Evolutionary conservation across 2,888 invertebrate species (phyloP).

Genomic region (Agrypnus murinus): DNA sequence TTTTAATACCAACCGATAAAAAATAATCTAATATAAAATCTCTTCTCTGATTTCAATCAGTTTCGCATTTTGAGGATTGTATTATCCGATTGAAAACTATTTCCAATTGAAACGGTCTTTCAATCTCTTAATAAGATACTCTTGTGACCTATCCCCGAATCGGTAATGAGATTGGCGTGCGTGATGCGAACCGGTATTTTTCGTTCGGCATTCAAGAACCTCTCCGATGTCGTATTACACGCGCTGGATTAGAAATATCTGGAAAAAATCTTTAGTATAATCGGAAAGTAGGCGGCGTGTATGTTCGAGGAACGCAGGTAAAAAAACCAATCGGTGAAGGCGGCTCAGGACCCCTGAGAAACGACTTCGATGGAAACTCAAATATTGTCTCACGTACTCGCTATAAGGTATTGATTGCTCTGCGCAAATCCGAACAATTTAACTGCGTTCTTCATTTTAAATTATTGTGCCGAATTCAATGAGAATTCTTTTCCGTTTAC

Average conservation of each 20-base stretch:
- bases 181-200: conserved; percentile 47
- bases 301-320: conserved; percentile 27
- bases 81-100: conserved; percentile 39
- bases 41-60: conserved; percentile 29
- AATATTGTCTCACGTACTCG: conserved; percentile 54
- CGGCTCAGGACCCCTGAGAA: conserved; percentile 39
- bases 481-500: conserved; percentile 36
- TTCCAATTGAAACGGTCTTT: conserved; percentile 37
- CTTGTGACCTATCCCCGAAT: conserved; percentile 58
- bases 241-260: conserved; percentile 41
- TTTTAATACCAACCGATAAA: no score
- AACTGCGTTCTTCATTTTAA: conserved; percentile 47
- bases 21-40: neutral
- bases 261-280: conserved; percentile 39
- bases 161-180: conserved; percentile 59
- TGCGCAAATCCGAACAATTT: conserved; percentile 49
- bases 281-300: conserved; percentile 40
- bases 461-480: conserved; percentile 38
- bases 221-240: conserved; percentile 34
- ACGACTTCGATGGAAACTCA: conserved; percentile 47
- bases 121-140: conserved; percentile 49
- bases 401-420: conserved; percentile 51
- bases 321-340: conserved; percentile 41
- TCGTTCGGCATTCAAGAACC: conserved; percentile 30
- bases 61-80: conserved; percentile 29